A percentile compares a stretch with the other conserved stretches of the same genome.
Evolutionary conservation across 2,113 vertebrate species (phyloP).

Genomic region (Dicerorhinus sumatrensis): DNA sequence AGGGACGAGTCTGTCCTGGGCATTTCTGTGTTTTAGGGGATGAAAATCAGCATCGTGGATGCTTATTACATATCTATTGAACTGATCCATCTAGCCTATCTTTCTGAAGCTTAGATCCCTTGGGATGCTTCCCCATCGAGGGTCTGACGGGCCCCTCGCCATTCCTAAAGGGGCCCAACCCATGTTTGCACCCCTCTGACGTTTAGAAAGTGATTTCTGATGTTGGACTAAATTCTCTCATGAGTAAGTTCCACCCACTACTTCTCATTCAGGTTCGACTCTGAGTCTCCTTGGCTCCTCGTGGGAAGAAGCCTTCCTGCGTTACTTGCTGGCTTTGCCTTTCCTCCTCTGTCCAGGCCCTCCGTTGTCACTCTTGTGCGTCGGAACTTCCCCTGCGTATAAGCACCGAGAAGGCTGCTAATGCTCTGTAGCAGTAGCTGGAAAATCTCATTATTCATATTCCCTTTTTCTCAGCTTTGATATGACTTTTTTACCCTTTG

Average conservation of each 20-base stretch:
- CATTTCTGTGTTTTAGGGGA: background rate
- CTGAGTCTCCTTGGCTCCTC: background rate
- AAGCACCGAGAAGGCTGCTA: background rate
- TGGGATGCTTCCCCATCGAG: background rate
- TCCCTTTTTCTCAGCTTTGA: background rate
- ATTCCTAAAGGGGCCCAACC: background rate
- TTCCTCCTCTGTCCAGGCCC: background rate
- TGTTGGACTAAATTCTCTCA: background rate
- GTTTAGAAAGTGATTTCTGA: background rate
- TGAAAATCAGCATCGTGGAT: fast-evolving
- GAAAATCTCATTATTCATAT: background rate
- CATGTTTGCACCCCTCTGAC: background rate
- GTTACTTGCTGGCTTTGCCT: background rate
- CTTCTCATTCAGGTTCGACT: background rate
- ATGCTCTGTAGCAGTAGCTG: background rate
- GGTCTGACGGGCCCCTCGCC: too few relatives aligned
- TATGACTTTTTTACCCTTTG: background rate
- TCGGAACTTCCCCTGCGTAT: background rate
- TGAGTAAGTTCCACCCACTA: background rate
- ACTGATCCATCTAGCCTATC: background rate
- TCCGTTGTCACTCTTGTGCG: fast-evolving
- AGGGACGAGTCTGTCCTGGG: background rate
- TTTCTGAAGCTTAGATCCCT: background rate
- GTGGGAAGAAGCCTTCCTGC: background rate
- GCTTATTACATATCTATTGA: too few relatives aligned